Evolutionary conservation across 2,888 invertebrate species (phyloP).

Genomic region (Aricia artaxerxes): DNA sequence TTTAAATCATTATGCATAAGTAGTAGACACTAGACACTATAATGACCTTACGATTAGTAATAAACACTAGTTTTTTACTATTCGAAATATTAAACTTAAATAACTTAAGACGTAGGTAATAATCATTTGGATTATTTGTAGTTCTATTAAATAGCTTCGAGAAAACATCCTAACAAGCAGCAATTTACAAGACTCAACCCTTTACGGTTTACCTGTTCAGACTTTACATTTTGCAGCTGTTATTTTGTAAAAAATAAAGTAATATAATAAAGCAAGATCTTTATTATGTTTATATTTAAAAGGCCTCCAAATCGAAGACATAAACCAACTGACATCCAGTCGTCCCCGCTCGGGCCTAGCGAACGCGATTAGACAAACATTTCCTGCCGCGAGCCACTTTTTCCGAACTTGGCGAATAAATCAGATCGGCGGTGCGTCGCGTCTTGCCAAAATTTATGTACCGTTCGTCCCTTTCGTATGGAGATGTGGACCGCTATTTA

Average conservation of each 20-base stretch:
- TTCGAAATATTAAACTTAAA: too few relatives aligned
- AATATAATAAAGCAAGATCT: neutral
- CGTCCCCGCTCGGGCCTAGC: constrained; percentile 63
- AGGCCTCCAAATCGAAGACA: neutral
- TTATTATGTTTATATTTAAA: neutral
- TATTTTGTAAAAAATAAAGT: too few relatives aligned
- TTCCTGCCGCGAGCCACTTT: constrained; percentile 78
- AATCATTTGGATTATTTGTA: too few relatives aligned
- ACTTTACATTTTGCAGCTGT: too few relatives aligned
- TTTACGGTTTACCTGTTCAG: too few relatives aligned
- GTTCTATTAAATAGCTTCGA: too few relatives aligned
- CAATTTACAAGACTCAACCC: too few relatives aligned
- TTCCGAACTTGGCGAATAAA: constrained; percentile 77
- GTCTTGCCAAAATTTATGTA: constrained; percentile 79
- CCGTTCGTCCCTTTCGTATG: constrained; percentile 81
- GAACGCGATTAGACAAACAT: constrained; percentile 80
- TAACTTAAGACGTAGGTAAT: too few relatives aligned
- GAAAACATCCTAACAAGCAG: too few relatives aligned
- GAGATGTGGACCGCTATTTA: constrained; percentile 79
- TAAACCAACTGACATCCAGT: constrained; percentile 37
- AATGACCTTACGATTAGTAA: too few relatives aligned
- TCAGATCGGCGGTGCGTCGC: constrained; percentile 78
- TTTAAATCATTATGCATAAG: neutral
- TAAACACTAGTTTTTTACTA: too few relatives aligned
- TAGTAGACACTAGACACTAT: neutral